phyloP scores from a whole-genome alignment of 92 coral and sea anemone genomes.

The Phenganax marumi region DNA sequence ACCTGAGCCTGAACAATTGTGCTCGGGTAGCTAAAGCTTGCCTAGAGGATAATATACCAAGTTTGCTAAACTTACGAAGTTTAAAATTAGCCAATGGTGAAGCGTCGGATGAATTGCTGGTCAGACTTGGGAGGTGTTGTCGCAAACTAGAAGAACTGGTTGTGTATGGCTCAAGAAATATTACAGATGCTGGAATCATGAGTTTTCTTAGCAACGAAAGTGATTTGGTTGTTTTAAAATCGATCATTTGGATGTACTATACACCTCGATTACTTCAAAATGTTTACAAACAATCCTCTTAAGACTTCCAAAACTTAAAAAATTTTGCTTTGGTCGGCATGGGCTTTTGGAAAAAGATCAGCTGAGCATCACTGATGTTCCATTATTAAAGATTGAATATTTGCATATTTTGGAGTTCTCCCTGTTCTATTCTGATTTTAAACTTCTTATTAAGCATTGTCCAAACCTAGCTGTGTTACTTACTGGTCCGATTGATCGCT shows the following conservation, averaged over 20 bases:
- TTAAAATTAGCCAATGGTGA: conserved; percentile 62
- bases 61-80: conserved; percentile 54
- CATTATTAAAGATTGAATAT: background rate
- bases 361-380: background rate
- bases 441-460: conserved; percentile 5
- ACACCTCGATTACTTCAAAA: conserved; percentile 61
- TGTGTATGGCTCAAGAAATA: conserved; percentile 58
- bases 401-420: background rate
- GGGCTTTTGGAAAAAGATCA: background rate
- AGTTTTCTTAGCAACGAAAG: conserved; percentile 44
- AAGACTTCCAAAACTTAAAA: conserved; percentile 56
- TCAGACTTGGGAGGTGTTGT: conserved; percentile 59
- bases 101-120: conserved; percentile 55
- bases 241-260: conserved; percentile 62
- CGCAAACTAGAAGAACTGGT: conserved; percentile 60
- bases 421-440: background rate
- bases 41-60: conserved; percentile 55
- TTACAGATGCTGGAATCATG: conserved; percentile 66
- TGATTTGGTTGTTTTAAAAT: conserved; percentile 43
- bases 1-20: conserved; percentile 68
- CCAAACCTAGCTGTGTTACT: background rate
- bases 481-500: background rate
- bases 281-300: conserved; percentile 54
- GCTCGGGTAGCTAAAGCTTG: conserved; percentile 59
- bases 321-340: conserved; percentile 46